Evolutionary conservation across 1,140 invertebrate species (phyloP).

Genomic region (Oncopeltus fasciatus): DNA sequence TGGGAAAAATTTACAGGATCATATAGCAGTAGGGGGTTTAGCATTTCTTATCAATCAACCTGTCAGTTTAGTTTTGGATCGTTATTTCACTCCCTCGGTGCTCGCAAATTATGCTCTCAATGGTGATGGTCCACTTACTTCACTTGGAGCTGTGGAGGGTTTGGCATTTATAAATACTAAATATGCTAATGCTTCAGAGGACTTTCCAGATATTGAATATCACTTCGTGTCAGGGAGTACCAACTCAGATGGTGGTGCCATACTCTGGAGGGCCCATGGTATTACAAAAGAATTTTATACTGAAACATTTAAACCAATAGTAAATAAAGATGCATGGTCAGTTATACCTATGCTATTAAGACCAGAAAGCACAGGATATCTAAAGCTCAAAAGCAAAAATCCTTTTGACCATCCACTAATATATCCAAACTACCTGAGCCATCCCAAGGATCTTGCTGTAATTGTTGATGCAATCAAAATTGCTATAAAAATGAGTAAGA

Average conservation of each 20-base stretch:
- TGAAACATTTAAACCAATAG: conserved; percentile 29
- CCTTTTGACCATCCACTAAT: conserved; percentile 47
- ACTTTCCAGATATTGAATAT: conserved; percentile 30
- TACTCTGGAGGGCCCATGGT: conserved; percentile 28
- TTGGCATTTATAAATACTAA: conserved; percentile 48
- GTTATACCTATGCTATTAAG: conserved; percentile 28
- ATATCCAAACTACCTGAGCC: conserved; percentile 44
- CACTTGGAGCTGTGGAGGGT: conserved; percentile 55
- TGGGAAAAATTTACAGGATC: background rate
- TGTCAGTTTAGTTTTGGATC: background rate
- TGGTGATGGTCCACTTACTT: conserved; percentile 44
- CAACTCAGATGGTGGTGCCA: conserved; percentile 25
- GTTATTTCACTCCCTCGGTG: background rate
- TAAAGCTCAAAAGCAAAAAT: conserved; percentile 40
- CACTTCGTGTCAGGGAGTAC: conserved; percentile 25
- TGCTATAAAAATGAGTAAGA: conserved; percentile 25
- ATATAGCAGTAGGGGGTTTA: background rate
- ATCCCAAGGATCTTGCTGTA: conserved; percentile 30
- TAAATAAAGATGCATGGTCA: conserved; percentile 27
- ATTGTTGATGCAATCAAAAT: conserved; percentile 28
- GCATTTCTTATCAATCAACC: background rate
- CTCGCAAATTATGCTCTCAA: background rate
- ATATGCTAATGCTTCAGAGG: conserved; percentile 16
- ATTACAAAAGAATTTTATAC: conserved; percentile 28
- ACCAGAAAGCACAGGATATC: conserved; percentile 43